Evolutionary conservation across 2,113 vertebrate species (phyloP).

Genomic region (Progne subis): DNA sequence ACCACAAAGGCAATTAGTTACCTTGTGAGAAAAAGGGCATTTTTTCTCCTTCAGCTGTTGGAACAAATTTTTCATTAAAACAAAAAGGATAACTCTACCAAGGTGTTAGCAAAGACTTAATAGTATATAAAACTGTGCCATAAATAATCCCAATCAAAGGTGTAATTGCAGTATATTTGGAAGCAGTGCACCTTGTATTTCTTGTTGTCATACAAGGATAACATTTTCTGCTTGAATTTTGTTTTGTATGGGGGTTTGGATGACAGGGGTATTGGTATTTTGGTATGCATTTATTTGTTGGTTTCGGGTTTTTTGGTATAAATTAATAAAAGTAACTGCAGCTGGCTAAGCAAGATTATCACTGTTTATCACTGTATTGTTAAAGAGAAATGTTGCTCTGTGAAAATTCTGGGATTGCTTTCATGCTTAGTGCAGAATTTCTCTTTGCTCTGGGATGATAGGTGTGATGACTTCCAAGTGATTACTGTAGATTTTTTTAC

Average conservation of each 20-base stretch:
- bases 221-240: neutral
- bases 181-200: neutral
- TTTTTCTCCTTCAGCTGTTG: neutral
- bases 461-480: neutral
- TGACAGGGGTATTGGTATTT: neutral
- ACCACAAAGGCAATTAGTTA: neutral
- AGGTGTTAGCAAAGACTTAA: neutral
- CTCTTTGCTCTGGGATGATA: neutral
- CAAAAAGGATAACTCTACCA: neutral
- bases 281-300: neutral
- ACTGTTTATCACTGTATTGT: constrained; percentile 7
- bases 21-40: neutral
- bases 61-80: neutral
- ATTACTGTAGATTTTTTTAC: neutral
- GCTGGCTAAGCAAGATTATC: constrained; percentile 2
- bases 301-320: neutral
- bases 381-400: neutral
- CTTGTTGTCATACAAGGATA: neutral
- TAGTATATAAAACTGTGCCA: neutral
- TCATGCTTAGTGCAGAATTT: neutral
- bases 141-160: neutral
- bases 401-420: constrained; percentile 37
- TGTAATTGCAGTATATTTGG: neutral
- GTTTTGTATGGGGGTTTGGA: neutral
- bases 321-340: constrained; percentile 39